Evolutionary conservation across 2,888 invertebrate genomes (phyloP), one percentile per base, ranked within the genome.

Genomic region (Stenurella melanura): DNA sequence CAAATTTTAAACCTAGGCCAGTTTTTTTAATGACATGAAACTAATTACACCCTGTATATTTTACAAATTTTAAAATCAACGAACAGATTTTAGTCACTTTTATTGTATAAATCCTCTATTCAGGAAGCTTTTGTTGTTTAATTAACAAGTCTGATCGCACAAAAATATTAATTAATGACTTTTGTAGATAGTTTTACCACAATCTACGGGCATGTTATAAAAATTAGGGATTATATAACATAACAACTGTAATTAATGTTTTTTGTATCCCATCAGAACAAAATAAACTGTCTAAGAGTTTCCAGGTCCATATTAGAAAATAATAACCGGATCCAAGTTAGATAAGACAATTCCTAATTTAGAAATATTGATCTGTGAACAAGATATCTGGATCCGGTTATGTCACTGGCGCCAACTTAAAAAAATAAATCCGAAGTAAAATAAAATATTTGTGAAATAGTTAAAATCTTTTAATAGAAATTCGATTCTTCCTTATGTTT

Each of bases 341-440:
- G 50, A 50, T 50, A n/a, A 50, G n/a, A n/a, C 15, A 3, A 50
- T n/a, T 15, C 50, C 50, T n/a, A 50, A 50, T 50, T 50, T n/a
- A 50, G 50, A 50, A 50, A 50, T 50, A 17, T 50, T n/a, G 50
- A 50, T 50, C 50, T n/a, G 15, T 50, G 50, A n/a, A 50, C n/a
- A 6, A 50, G 50, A 50, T 50, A 50, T n/a, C 50, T 50, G n/a
- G 50, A 50, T 50, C 42, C 42, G 42, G 50, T n/a, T 50, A 50
- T 6, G 15, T 50, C n/a, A 42, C 7, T 12, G 42, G 42, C 42
- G 42, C 42, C 42, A 50, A 1, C 50, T n/a, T 3, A n/a, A 15
- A n/a, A 50, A 34, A 34, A 34, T 34, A 34, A 6, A 34, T 34
- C 21, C 21, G 2, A 42, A 42, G 11, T 38, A 7, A 38, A 38